Evolutionary conservation across 2,113 vertebrate genomes (phyloP).

Genomic region (Bettongia penicillata): DNA sequence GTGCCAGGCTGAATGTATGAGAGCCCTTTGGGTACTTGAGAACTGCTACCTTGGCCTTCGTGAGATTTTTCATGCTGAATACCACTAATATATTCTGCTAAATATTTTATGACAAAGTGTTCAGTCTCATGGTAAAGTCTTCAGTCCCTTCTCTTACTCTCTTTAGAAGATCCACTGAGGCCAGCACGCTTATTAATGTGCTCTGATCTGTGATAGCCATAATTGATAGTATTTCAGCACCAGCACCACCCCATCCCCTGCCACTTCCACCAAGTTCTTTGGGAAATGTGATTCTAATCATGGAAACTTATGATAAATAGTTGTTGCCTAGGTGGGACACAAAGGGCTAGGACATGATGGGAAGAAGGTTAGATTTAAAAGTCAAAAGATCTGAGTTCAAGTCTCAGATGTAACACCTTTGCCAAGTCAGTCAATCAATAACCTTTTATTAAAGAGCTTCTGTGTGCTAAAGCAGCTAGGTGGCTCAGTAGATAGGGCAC

Average conservation of each 20-base stretch:
- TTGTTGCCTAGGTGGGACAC: not conserved
- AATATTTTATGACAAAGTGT: not conserved
- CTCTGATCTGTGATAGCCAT: not conserved
- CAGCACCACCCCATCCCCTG: not conserved
- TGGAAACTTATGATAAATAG: not conserved
- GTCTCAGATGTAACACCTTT: not conserved
- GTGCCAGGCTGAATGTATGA: not conserved
- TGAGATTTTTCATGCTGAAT: not conserved
- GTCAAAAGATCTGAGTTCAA: not conserved
- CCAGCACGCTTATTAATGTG: not conserved
- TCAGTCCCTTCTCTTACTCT: not conserved
- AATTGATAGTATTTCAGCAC: not conserved
- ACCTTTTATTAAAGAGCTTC: not conserved
- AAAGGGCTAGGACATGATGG: not conserved
- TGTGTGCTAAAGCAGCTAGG: not conserved
- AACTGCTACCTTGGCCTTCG: not conserved
- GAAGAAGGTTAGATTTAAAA: not conserved
- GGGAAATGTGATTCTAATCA: not conserved
- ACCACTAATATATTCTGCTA: not conserved
- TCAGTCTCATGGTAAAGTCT: not conserved
- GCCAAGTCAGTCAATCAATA: not conserved
- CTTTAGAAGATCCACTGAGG: not conserved
- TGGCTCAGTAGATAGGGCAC: not conserved
- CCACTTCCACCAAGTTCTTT: not conserved
- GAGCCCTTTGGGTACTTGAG: not conserved